Base-by-base conservation (phyloP, 2,797 vertebrate species). In the Lutjanus campechanus region DNA sequence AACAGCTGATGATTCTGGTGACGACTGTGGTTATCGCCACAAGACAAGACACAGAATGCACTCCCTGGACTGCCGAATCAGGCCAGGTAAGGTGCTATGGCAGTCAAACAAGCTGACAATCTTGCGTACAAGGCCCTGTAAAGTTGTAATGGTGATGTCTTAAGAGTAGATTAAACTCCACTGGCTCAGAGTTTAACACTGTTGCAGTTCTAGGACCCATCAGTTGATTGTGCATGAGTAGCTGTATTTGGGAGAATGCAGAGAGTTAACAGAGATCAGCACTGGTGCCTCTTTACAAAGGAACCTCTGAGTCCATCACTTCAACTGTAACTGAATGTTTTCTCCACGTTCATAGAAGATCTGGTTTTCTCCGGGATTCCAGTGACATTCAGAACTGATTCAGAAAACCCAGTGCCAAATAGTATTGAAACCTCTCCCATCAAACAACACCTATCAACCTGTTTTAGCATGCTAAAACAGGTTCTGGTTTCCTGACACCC, bases 61-160 rank as follows among this genome's bases (percentile, higher is more conserved):
- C 65, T 91, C 95, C 8, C 79, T 96, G 0, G 94, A 97, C 91
- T 95, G 96, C 73, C 87, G 96, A 70, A 96, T 88, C 88, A 95
- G 96, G 79, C 94, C 97, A 25, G 97, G 98, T 98, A 91, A 96
- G 95, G 47, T 20, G 2, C 9, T 36, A 11, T 49, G 19, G 22
- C 10, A 22, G 25, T 55, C 15, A 55, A 1, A 8, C 29, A 19
- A 10, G 15, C 41, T 40, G 54, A 17, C 46, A 53, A 17, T 59
- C 2, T 4, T 67, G 5, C 6, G 4, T 43, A 11, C 17, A 25
- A 13, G 20, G 5, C 36, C 5, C 15, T 22, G 11, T 5, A 69
- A 12, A 13, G 29, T 41, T n/a, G 29, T 7, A 11, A 11, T 15
- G 11, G 11, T 20, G 41, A 66, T 19, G 20, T 25, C 3, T 17